Base-by-base conservation (phyloP, 2,797 vertebrate genomes). In the Sebastes umbrosus region DNA sequence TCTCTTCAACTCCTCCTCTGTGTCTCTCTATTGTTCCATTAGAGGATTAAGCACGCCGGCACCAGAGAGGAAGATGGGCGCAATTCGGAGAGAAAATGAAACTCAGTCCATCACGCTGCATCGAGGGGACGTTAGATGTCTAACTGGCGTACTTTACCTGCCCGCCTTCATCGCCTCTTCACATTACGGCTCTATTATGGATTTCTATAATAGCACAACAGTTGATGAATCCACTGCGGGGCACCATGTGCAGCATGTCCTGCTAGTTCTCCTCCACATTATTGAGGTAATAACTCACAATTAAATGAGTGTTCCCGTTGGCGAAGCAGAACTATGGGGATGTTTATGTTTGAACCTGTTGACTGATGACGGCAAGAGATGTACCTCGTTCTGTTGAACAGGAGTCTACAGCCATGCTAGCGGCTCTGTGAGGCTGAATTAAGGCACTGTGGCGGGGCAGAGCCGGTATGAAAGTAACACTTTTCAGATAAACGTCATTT, bases 11-110 rank as follows among this genome's bases (percentile, higher is more conserved):
- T 75, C 79, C 24, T 54, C 68, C 14, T 7, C 31, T 8, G 14
- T 70, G 7, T 5, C 22, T 69, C 79, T 71, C 68, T 34, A 39
- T 87, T 71, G 60, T 59, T 67, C 84, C 88, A 87, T 89, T 86
- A 90, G 84, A 22, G 76, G 79, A 92, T 88, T 70, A 70, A 84
- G 58, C 27, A 0, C 11, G 2, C 27, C 7, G 52, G 34, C 72
- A 27, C 54, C 77, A 3, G 27, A 13, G 59, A 75, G 67, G 74
- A 66, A 69, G 73, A 69, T 3, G 22, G 50, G 39, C 16, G 69
- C 65, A 73, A 69, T 69, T 84, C 25, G 69, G 39, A 87, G 34
- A 87, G 77, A 59, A 88, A 90, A 93, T 90, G 62, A 92, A 90
- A 85, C 62, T 84, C 69, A 7, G 67, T 88, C 78, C 64, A 90